These are phyloP conservation scores for Tribolium freemani DNA, from an alignment of 2,888 invertebrate species.

Conservation along the genomic window DNA sequence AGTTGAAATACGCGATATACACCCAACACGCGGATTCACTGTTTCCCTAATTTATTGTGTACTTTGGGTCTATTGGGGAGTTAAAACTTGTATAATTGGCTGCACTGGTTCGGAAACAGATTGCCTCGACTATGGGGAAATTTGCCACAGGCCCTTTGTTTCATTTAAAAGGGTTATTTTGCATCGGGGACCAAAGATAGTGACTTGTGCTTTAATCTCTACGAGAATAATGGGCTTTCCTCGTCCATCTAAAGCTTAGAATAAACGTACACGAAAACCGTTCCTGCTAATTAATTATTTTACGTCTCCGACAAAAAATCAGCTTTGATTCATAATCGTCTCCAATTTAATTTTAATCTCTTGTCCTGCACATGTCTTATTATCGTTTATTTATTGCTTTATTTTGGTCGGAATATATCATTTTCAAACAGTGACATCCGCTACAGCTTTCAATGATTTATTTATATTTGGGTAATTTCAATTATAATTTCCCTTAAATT, in stretches of 20 bases:
- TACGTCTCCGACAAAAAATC: not conserved
- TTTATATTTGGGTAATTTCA: conserved; percentile 42
- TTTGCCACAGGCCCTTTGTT: conserved; percentile 60
- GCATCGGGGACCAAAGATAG: conserved; percentile 56
- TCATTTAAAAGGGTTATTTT: conserved; percentile 61
- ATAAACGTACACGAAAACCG: conserved; percentile 29
- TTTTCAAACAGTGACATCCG: conserved; percentile 25
- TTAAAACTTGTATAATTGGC: conserved; percentile 65
- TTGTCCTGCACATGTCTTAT: conserved; percentile 35
- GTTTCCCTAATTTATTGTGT: conserved; percentile 57
- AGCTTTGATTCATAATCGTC: conserved; percentile 2
- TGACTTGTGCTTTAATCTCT: conserved; percentile 54
- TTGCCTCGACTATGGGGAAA: conserved; percentile 60
- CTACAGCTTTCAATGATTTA: conserved; percentile 39
- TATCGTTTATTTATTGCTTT: conserved; percentile 44
- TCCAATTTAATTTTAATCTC: conserved; percentile 39
- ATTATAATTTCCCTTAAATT: conserved; percentile 45
- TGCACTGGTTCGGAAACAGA: conserved; percentile 65
- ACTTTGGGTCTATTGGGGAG: conserved; percentile 59
- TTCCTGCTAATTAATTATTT: conserved; percentile 35
- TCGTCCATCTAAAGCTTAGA: conserved; percentile 44
- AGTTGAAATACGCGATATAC: conserved; percentile 16
- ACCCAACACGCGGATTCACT: conserved; percentile 47
- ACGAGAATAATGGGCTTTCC: conserved; percentile 51
- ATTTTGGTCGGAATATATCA: conserved; percentile 41